phyloP scores from a whole-genome alignment of 2,888 invertebrate genomes.

The Glaucopsyche alexis region DNA sequence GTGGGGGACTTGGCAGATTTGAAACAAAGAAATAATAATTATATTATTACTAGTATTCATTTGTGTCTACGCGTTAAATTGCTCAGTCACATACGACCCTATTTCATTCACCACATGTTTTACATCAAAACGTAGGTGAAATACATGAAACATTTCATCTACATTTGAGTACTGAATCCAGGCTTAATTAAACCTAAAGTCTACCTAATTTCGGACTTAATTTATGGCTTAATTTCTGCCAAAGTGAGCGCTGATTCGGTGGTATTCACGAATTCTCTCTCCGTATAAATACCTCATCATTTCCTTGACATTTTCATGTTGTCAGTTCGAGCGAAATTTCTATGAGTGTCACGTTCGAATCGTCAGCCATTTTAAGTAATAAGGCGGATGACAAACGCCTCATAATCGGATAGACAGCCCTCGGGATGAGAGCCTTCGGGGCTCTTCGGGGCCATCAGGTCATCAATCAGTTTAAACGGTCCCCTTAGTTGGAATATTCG shows the following conservation, averaged over 20 bases:
- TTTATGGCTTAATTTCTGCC: constrained; percentile 20
- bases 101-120: too few species aligned
- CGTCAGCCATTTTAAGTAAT: constrained; percentile 28
- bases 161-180: neutral
- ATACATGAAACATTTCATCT: neutral
- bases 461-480: constrained; percentile 52
- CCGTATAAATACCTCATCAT: constrained; percentile 7
- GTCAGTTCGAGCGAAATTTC: constrained; percentile 18
- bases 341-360: constrained; percentile 23
- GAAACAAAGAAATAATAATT: too few species aligned
- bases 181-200: neutral
- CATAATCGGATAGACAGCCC: constrained; percentile 36
- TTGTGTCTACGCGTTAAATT: too few species aligned
- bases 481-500: constrained; percentile 49
- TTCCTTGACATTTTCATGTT: constrained; percentile 2
- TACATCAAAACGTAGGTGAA: neutral
- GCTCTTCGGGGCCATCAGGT: constrained; percentile 50
- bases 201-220: constrained; percentile 19
- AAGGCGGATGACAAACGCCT: constrained; percentile 34
- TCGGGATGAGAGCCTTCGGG: constrained; percentile 40
- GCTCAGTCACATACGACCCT: too few species aligned
- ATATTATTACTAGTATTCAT: too few species aligned
- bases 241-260: constrained; percentile 15
- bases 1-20: too few species aligned
- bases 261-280: constrained; percentile 3